Base-by-base conservation (phyloP, 1,140 invertebrate genomes). In the Sitophilus oryzae region DNA sequence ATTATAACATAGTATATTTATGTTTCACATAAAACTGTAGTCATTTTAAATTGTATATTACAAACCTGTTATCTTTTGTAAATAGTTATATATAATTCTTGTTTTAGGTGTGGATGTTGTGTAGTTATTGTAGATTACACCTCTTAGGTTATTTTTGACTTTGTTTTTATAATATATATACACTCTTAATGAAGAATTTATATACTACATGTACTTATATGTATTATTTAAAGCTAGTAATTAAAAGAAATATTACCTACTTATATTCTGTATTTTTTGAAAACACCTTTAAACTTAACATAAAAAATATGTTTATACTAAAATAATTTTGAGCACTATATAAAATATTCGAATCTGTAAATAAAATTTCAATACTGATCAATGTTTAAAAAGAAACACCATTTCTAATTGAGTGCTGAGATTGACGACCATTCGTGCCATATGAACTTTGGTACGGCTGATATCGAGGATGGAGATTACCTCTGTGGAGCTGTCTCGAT, bases 11-110 rank as follows among this genome's bases (percentile, higher is more conserved):
- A n/a, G n/a, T n/a, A n/a, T n/a, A n/a, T n/a, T n/a, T n/a, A n/a
- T n/a, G n/a, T n/a, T n/a, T n/a, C n/a, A n/a, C n/a, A n/a, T n/a
- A n/a, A n/a, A n/a, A n/a, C n/a, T n/a, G n/a, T n/a, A n/a, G n/a
- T n/a, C n/a, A n/a, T n/a, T n/a, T n/a, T n/a, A n/a, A 38, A n/a
- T 38, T 38, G 14, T 38, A 38, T 16, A 16, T 38, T 38, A 16
- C 18, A 38, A 38, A 38, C 1, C 8, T n/a, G n/a, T 16, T 14
- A 38, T 16, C 18, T 38, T 38, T 38, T 38, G 36, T 38, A 38
- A 38, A 38, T 38, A 38, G 36, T 38, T 38, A n/a, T 38, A 16
- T 38, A 38, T 16, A 38, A n/a, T n/a, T n/a, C n/a, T 38, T 38
- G 14, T n/a, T 38, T 38, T 38, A 38, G 36, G 36, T 38, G 36